A percentile compares a stretch with the other conserved stretches of the same genome.
These are phyloP conservation scores for Okamejei kenojei DNA, from an alignment of 2,797 vertebrate species.

Conservation along the genomic window DNA sequence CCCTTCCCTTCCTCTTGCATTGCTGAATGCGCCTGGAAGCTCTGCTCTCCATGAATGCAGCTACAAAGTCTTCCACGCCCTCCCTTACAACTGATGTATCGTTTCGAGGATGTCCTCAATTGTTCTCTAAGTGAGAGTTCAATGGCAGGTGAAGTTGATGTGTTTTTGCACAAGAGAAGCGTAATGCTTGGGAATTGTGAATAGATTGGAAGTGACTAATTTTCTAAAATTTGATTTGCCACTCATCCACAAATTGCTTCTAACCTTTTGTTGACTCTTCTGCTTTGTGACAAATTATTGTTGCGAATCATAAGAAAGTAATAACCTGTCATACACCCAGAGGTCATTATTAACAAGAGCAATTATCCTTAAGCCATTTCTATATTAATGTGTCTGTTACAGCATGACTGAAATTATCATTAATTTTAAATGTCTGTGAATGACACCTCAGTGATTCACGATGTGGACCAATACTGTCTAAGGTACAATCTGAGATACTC, in stretches of 20 bases:
- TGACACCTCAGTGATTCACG: background rate
- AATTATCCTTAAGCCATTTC: background rate
- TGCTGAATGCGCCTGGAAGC: background rate
- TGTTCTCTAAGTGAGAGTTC: background rate
- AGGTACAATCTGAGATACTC: background rate
- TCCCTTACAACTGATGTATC: background rate
- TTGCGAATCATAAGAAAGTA: background rate
- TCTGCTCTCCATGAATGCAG: background rate
- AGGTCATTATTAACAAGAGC: conserved; percentile 10
- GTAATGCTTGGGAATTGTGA: background rate
- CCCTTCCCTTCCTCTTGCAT: background rate
- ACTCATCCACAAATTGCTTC: background rate
- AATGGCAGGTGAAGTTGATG: background rate
- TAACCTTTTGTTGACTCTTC: background rate
- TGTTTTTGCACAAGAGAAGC: background rate
- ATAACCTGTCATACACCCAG: background rate
- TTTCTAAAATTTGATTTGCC: background rate
- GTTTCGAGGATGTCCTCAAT: background rate
- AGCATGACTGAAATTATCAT: background rate
- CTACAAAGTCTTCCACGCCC: background rate
- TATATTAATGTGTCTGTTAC: background rate
- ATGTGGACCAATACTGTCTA: too few relatives aligned
- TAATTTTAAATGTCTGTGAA: background rate
- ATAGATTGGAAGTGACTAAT: background rate
- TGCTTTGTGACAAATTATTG: background rate